Conservation (phyloP, 2,113 vertebrate genomes). For the Chloroceryle aenea region DNA sequence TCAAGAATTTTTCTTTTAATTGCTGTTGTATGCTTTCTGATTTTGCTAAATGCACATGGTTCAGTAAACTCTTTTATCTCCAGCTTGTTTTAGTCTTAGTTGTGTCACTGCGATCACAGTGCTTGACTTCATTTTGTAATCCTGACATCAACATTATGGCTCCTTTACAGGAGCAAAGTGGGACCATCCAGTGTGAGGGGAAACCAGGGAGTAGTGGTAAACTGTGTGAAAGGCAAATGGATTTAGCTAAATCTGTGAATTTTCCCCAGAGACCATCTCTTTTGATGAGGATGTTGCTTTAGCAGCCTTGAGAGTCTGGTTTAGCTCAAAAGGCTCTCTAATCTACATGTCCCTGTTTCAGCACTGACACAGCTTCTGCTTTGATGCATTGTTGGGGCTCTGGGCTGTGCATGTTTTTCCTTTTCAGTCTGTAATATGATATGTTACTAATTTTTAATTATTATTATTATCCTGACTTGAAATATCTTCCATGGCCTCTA, state of each 20-base stretch:
- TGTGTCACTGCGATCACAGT: neutral
- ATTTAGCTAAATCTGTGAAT: neutral
- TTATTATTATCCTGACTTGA: neutral
- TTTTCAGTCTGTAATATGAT: neutral
- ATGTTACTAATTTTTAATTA: neutral
- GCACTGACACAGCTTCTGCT: neutral
- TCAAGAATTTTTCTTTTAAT: neutral
- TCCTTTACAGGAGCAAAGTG: neutral
- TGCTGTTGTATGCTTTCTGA: neutral
- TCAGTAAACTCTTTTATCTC: neutral
- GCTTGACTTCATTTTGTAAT: neutral
- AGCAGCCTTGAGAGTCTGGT: neutral
- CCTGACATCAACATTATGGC: neutral
- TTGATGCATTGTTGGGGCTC: neutral
- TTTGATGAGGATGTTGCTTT: neutral
- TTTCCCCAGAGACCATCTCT: neutral
- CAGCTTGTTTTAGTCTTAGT: neutral
- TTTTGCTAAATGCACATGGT: neutral
- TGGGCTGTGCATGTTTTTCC: neutral
- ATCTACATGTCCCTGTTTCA: neutral
- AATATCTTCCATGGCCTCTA: neutral
- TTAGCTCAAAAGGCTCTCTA: constrained; percentile 36
- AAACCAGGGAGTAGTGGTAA: neutral
- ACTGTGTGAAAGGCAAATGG: neutral
- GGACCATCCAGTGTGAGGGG: neutral